phyloP scores from a whole-genome alignment of 2,888 invertebrate genomes.

The Nymphalis c-album region DNA sequence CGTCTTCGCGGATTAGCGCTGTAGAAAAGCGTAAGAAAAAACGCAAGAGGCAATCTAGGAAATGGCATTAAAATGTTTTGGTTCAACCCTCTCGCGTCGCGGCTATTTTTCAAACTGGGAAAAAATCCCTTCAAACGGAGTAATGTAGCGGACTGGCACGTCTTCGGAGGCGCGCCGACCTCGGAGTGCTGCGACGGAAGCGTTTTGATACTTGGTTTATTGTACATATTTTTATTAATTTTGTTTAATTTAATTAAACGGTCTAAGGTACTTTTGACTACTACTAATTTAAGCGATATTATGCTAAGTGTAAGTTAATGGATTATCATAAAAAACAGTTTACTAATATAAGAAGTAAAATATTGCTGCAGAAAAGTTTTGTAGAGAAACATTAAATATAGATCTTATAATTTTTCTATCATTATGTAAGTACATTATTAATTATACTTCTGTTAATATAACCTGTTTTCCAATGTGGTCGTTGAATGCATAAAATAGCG shows the following conservation, averaged over 20 bases:
- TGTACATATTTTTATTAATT: background rate
- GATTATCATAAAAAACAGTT: too few relatives aligned
- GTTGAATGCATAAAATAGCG: too few relatives aligned
- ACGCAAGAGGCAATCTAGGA: conserved; percentile 81
- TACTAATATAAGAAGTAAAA: too few relatives aligned
- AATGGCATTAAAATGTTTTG: conserved; percentile 82
- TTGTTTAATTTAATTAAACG: background rate
- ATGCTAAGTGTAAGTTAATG: too few relatives aligned
- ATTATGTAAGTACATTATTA: too few relatives aligned
- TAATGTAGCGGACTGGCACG: conserved; percentile 79
- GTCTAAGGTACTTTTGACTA: background rate
- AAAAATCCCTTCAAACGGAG: conserved; percentile 73
- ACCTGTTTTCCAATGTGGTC: too few relatives aligned
- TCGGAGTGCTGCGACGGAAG: conserved; percentile 41
- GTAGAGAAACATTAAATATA: too few relatives aligned
- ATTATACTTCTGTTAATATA: too few relatives aligned
- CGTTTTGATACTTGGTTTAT: conserved; percentile 61
- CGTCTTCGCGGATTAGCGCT: conserved; percentile 79
- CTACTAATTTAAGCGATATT: too few relatives aligned
- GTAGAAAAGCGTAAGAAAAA: conserved; percentile 68
- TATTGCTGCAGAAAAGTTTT: too few relatives aligned
- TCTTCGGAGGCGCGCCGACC: conserved; percentile 72
- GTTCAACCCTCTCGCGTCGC: conserved; percentile 73
- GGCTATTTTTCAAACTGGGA: conserved; percentile 80
- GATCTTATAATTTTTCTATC: too few relatives aligned